Base-by-base conservation (phyloP, 2,888 invertebrate genomes). In the Philonicus albiceps region DNA sequence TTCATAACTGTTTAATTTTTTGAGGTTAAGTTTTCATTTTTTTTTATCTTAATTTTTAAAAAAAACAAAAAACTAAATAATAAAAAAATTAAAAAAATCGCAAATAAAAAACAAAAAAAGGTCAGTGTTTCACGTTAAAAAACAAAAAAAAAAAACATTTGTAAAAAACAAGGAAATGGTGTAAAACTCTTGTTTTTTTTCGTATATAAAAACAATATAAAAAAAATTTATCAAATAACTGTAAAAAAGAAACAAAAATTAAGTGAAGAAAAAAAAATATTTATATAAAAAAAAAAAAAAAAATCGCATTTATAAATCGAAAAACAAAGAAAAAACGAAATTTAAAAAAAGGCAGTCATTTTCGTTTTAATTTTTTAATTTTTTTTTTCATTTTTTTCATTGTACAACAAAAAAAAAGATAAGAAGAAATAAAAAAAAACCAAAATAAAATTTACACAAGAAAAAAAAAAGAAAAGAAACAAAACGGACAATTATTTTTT, bases 161-260 rank as follows among this genome's bases (percentile, higher is more conserved):
- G n/a, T n/a, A n/a, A n/a, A n/a, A n/a, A n/a, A n/a, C n/a, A n/a
- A n/a, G n/a, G n/a, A n/a, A n/a, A 64, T 11, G 27, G 13, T 64
- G 55, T 73, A 72, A 22, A 84, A 84, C 73, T 84, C 73, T 84
- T 84, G 84, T 84, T 84, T 84, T 84, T 84, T n/a, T n/a, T n/a
- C n/a, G n/a, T n/a, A n/a, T n/a, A n/a, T n/a, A n/a, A n/a, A n/a
- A n/a, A n/a, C n/a, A n/a, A n/a, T n/a, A n/a, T n/a, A n/a, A n/a
- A n/a, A n/a, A n/a, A n/a, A n/a, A n/a, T n/a, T n/a, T n/a, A n/a
- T n/a, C n/a, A n/a, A n/a, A n/a, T n/a, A n/a, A n/a, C n/a, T n/a
- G n/a, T n/a, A n/a, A n/a, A n/a, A n/a, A n/a, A n/a, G 16, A 55
- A 37, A 81, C n/a, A 53, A 37, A 37, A 73, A 1, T 43, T 43